Evolutionary conservation across 2,113 vertebrate species (phyloP).

Genomic region (Patagioenas fasciata): DNA sequence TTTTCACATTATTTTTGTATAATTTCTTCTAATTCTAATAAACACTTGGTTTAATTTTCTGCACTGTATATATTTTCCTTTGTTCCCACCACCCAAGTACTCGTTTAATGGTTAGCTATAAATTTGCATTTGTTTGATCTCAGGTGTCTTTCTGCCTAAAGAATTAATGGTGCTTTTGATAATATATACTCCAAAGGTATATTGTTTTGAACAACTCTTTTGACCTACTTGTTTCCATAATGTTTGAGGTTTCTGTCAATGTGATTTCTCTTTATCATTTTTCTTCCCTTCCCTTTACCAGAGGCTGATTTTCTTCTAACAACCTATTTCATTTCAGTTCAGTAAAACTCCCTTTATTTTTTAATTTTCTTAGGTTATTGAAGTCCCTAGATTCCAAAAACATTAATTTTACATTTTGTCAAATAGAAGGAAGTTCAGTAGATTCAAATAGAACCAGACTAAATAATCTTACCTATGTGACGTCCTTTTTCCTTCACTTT

Average conservation of each 20-base stretch:
- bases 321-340: constrained; percentile 26
- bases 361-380: constrained; percentile 57
- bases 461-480: constrained; percentile 41
- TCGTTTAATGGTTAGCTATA: constrained; percentile 33
- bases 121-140: constrained; percentile 66
- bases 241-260: constrained; percentile 51
- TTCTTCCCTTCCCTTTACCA: constrained; percentile 50
- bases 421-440: constrained; percentile 40
- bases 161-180: constrained; percentile 52
- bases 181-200: constrained; percentile 55
- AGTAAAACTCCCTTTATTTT: constrained; percentile 50
- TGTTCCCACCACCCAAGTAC: constrained; percentile 25
- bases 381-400: constrained; percentile 53
- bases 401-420: constrained; percentile 68
- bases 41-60: constrained; percentile 2
- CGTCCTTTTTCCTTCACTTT: constrained; percentile 21
- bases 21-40: not conserved
- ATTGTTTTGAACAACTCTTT: constrained; percentile 53
- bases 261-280: constrained; percentile 59
- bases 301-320: constrained; percentile 45
- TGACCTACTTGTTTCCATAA: constrained; percentile 57
- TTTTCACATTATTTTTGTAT: not conserved
- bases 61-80: constrained; percentile 24
- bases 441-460: constrained; percentile 52
- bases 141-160: constrained; percentile 36